These are phyloP conservation scores for Nysson spinosus DNA, from an alignment of 2,888 invertebrate species.

Conservation along the genomic window DNA sequence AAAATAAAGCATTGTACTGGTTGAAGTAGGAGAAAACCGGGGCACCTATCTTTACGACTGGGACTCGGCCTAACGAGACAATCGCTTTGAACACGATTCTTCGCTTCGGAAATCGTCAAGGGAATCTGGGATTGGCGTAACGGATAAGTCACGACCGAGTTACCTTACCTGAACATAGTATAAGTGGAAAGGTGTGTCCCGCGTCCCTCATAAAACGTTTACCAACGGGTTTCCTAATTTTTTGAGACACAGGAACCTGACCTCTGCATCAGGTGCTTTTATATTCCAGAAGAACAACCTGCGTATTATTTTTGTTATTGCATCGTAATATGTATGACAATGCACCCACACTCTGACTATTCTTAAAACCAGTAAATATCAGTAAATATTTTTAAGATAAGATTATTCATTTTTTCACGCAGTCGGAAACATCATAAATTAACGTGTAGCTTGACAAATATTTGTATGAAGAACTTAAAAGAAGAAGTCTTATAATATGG, in stretches of 20 bases:
- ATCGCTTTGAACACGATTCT: constrained; percentile 9
- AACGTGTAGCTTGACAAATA: too few species aligned
- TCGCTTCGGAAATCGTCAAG: constrained; percentile 10
- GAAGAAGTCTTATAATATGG: too few species aligned
- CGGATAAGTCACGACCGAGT: constrained; percentile 12
- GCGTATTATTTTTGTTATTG: too few species aligned
- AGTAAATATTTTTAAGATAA: too few species aligned
- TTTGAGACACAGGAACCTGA: neutral
- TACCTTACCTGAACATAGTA: constrained; percentile 1
- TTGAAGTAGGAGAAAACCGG: neutral
- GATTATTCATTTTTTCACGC: too few species aligned
- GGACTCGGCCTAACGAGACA: constrained; percentile 6
- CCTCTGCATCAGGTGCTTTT: neutral
- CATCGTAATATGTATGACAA: too few species aligned
- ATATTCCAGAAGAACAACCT: neutral
- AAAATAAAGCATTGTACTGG: neutral
- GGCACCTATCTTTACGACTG: constrained; percentile 3
- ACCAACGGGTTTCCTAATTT: constrained; percentile 14
- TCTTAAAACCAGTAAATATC: too few species aligned
- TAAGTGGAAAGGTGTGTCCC: constrained; percentile 1
- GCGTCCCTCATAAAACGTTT: constrained; percentile 17
- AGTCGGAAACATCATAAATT: too few species aligned
- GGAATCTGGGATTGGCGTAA: constrained; percentile 7
- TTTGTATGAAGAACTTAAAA: too few species aligned
- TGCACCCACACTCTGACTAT: too few species aligned